Percentiles rank a stretch among this genome's conserved stretches.
Conservation (phyloP, 2,888 invertebrate genomes). For the Uloborus plumipes region DNA sequence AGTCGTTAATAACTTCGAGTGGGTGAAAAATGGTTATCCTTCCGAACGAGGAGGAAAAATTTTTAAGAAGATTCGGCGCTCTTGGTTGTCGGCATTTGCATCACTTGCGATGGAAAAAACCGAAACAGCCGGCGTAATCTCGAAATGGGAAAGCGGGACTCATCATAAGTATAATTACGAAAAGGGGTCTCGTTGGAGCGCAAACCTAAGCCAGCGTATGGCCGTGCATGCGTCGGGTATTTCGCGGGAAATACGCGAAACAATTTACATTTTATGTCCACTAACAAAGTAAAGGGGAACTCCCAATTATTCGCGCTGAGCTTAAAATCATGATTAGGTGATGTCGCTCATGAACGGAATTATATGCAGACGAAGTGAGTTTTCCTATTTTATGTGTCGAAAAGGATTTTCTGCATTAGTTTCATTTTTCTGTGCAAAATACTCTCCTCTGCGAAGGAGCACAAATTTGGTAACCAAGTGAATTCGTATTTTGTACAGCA, state of each 20-base stretch:
- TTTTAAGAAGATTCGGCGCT: slow-evolving; percentile 37
- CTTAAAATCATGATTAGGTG: slow-evolving; percentile 21
- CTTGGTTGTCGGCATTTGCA: slow-evolving; percentile 16
- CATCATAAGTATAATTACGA: slow-evolving; percentile 53
- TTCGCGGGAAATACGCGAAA: slow-evolving; percentile 12
- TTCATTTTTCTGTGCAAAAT: too few species aligned
- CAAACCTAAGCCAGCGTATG: slow-evolving; percentile 20
- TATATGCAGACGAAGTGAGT: too few species aligned
- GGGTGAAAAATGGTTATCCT: slow-evolving; percentile 46
- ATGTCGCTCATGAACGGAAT: slow-evolving; percentile 3
- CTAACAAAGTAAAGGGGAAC: slow-evolving; percentile 4
- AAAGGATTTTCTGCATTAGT: too few species aligned
- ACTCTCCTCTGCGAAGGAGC: too few species aligned
- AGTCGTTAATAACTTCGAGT: slow-evolving; percentile 60
- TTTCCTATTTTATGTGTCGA: too few species aligned
- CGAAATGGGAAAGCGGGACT: slow-evolving; percentile 42
- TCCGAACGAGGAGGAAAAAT: background rate
- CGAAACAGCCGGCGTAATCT: slow-evolving; percentile 39
- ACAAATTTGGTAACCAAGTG: too few species aligned
- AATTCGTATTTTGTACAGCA: too few species aligned
- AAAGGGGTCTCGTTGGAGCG: slow-evolving; percentile 19
- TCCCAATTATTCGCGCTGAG: slow-evolving; percentile 24
- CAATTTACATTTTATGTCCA: slow-evolving; percentile 51
- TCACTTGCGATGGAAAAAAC: slow-evolving; percentile 1
- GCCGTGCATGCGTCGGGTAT: slow-evolving; percentile 12